Evolutionary conservation across 2,797 vertebrate genomes (phyloP).

Genomic region (Balearica regulorum): DNA sequence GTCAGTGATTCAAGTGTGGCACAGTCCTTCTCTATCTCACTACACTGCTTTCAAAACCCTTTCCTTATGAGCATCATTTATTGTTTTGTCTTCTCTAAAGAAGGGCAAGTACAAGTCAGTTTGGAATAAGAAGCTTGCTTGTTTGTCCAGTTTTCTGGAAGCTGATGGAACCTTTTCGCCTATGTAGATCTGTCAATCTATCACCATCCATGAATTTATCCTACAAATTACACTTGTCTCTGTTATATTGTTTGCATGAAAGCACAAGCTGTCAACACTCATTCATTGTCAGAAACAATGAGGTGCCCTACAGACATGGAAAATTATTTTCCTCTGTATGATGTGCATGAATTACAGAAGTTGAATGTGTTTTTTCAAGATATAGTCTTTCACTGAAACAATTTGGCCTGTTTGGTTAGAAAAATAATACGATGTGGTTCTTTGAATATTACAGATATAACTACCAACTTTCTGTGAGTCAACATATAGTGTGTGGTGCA

Average conservation of each 20-base stretch:
- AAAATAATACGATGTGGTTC: not conserved
- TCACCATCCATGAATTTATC: not conserved
- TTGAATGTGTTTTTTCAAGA: not conserved
- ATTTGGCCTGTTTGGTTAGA: not conserved
- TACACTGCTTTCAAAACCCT: not conserved
- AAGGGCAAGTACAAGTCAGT: not conserved
- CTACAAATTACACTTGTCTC: not conserved
- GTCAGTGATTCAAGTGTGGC: not conserved
- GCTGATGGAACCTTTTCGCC: not conserved
- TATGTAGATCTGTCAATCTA: not conserved
- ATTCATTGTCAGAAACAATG: not conserved
- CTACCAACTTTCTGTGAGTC: not conserved
- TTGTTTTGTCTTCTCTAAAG: not conserved
- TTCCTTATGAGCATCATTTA: not conserved
- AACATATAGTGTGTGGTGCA: not conserved
- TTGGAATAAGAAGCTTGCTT: not conserved
- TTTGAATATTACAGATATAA: not conserved
- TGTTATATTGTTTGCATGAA: not conserved
- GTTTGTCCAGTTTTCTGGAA: not conserved
- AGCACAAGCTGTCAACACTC: not conserved
- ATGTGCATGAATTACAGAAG: not conserved
- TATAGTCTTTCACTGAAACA: not conserved
- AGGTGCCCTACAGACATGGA: not conserved
- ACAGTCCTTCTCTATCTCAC: not conserved
- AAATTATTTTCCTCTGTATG: not conserved